Base-by-base conservation (phyloP, 1,140 invertebrate genomes). In the Vanessa tameamea region DNA sequence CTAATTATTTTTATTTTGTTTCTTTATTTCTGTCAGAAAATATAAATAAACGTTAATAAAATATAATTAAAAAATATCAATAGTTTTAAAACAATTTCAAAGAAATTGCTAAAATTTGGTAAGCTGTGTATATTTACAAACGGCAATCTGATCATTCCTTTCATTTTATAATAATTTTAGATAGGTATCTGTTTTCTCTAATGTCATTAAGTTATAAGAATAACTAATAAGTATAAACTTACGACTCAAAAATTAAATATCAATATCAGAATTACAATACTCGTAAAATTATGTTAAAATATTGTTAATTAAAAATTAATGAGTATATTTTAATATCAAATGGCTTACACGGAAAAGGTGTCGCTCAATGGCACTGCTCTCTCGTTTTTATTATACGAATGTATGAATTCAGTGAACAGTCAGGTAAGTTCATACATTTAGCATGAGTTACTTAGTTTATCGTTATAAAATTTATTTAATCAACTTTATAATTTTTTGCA, bases 341-440 rank as follows among this genome's bases (percentile, higher is more conserved):
- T 93, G 93, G 89, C 93, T 78, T 90, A 90, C 50, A 88, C 88
- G 43, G 93, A 93, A 82, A 89, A 92, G 72, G 91, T 90, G 78
- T 93, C 86, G 63, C 81, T 93, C 51, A 92, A 90, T 85, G 94
- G 95, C n/a, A 93, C 94, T 43, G 94, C 94, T 53, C 91, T 95
- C 72, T 95, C 95, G 2, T 92, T 95, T 81, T 86, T 95, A 66
- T 89, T 95, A 64, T 95, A 94, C 78, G 95, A 95, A 86, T 95
- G 95, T 92, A 91, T 93, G 72, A 93, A 94, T 80, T 93, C 92
- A 69, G 77, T 76, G 16, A 90, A 93, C 53, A 93, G 94, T 78
- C 94, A 95, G 93, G 95, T 95, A 92, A 74, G 65, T 63, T 61
- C 61, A 74, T 31, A 31, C 0, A 31, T 15, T 53, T 55, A 75